Base-by-base conservation (phyloP, 1,140 invertebrate species). In the Limonius californicus region DNA sequence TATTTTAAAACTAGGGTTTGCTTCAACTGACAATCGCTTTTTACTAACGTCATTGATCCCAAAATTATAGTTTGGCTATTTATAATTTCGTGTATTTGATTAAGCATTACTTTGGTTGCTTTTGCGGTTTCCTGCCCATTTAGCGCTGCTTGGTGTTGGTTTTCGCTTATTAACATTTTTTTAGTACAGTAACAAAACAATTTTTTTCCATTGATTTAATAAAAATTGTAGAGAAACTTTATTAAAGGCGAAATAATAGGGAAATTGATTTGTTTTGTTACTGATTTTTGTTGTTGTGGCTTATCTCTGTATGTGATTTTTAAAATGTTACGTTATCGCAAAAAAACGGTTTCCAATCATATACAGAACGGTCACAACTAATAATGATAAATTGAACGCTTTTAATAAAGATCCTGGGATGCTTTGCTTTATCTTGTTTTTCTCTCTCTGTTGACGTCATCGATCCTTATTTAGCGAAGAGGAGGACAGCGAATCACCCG, bases 401-500 rank as follows among this genome's bases (percentile, higher is more conserved):
- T 65, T 42, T 62, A 54, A 65, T 58, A 62, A 69, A 65, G 61
- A 71, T 75, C 74, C 74, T 73, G 72, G 74, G 74, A 73, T 75
- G 74, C 74, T 76, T 76, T 70, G 74, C 74, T 76, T 75, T 66
- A 76, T 74, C 69, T 75, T 64, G 72, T 71, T 77, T 74, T 76
- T 73, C 74, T 75, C 71, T 74, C 68, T 70, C 71, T 74, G 74
- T 75, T 77, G 74, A 76, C 74, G 74, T 70, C 71, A 81, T 80
- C 77, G 85, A 86, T 80, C 83, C 81, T 83, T 92, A 90, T 83
- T 82, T 91, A 88, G 92, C 91, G 73, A 95, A 95, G 82, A 85
- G 93, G 79, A 83, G 92, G 78, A 94, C 91, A 45, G 91, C 93
- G 62, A 95, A 94, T 77, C 92, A 95, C 79, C 92, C 92, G 39